phyloP scores from a whole-genome alignment of 2,888 invertebrate species.

The Lacanobia wlatinum region DNA sequence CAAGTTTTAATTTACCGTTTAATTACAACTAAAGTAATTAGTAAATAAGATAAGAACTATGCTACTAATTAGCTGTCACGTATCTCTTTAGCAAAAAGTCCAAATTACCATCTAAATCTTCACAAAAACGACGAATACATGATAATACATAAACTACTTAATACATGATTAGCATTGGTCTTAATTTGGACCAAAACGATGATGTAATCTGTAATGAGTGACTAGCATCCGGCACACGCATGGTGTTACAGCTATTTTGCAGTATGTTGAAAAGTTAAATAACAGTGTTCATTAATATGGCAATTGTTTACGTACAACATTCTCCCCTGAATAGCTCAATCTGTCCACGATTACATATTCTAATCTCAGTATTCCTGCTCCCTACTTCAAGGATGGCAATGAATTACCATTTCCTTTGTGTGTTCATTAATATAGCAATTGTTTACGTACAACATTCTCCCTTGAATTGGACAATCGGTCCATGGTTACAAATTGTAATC shows the following conservation, averaged over 20 bases:
- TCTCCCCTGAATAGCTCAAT: neutral
- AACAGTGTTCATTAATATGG: neutral
- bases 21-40: conserved; percentile 1
- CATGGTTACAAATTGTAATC: neutral
- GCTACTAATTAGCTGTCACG: neutral
- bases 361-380: neutral
- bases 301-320: neutral
- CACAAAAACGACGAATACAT: neutral
- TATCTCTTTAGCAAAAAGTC: neutral
- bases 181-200: conserved; percentile 23
- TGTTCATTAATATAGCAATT: neutral
- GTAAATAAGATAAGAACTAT: neutral
- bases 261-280: neutral
- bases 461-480: neutral
- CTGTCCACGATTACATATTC: too few species aligned
- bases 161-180: conserved; percentile 1
- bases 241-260: conserved; percentile 17
- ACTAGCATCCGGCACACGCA: conserved; percentile 23
- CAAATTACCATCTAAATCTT: neutral
- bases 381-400: neutral
- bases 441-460: neutral
- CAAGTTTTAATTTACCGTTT: conserved; percentile 12
- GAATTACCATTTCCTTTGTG: neutral
- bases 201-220: conserved; percentile 27
- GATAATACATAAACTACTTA: neutral